Base-by-base conservation (phyloP, 2,113 vertebrate genomes). In the Alethe diademata region DNA sequence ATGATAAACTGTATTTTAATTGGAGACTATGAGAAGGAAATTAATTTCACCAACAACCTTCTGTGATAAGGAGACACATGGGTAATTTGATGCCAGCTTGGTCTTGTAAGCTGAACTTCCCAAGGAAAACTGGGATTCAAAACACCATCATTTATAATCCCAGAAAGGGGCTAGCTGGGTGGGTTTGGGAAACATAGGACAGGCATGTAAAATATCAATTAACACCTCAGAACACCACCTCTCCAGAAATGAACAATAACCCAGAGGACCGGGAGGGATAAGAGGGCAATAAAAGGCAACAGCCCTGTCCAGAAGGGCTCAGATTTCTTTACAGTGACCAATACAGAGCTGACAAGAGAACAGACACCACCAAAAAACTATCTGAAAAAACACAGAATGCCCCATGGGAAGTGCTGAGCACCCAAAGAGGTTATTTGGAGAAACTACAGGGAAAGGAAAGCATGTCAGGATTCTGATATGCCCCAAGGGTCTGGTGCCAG, bases 1-100 rank as follows among this genome's bases (percentile, higher is more conserved):
- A 69, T 61, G 80, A 95, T 64, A 91, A 95, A 94, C 38, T 85
- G 8, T 54, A 62, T 90, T 94, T 93, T 94, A 95, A 95, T 70
- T 90, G 71, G 28, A 70, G 19, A 57, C 57, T 66, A n/a, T 38
- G 22, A 90, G 72, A 82, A 88, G 42, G 43, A 88, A 89, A 96
- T 93, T 62, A 93, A 86, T 95, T 89, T 74, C 78, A 50, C 65
- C 54, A 61, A 40, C 61, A 71, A 73, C 60, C 35, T 79, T 76
- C 66, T 70, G 66, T 69, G 58, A 75, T 79, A 92, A 82, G 58
- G 53, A 95, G 23, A 81, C 16, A 64, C 6, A 9, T 0, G 38
- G 31, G n/a, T 90, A 85, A 74, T 92, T 81, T 58, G 43, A 91
- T 57, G 40, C 38, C 76, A 88, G 60, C 35, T 50, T 69, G 25